Evolutionary conservation across 2,888 invertebrate genomes (phyloP), one percentile per base, ranked within the genome.

Genomic region (Noctua fimbriata): DNA sequence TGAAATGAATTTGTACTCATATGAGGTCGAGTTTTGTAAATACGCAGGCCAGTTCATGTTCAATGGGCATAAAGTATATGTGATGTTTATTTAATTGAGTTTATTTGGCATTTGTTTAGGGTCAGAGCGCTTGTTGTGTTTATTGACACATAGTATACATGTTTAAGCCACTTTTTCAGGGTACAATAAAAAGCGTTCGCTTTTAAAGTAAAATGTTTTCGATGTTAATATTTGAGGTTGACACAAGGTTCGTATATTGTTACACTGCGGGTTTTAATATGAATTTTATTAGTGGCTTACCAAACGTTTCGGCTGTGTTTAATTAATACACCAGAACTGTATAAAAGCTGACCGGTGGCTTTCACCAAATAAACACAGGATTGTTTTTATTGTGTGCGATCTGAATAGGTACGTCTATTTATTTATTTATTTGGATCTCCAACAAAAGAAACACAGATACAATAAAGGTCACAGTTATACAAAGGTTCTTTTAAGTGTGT

Each of bases 1-100:
- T 94, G 93, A 96, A 96, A 96, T 95, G 94, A 95, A 96, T 95
- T 95, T 92, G 94, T 94, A 95, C 94, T 94, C 94, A 94, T 93
- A 95, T 95, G 96, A 94, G 94, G 93, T 91, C 85, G 94, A 94
- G 93, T 95, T 95, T 94, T 94, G 93, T 93, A 93, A 93, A 94
- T 93, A 93, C 90, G 91, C 88, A 87, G 92, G 91, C 91, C 93
- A 91, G 91, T 93, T 93, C 93, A 93, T 91, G 92, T 94, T 94
- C 93, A 94, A 94, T 94, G 92, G 91, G 89, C 88, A 81, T 84
- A 89, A 90, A 89, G 91, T 89, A 88, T 89, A 88, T 85, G 89
- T 92, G 92, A 94, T 94, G 93, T 89, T 91, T 92, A 93, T 95
- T 94, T 95, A 92, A 95, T 95, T 93, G 91, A 92, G 91, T 93